These are phyloP conservation scores for Cephus pulcher DNA, from an alignment of 2,888 invertebrate species.

Conservation along the genomic window DNA sequence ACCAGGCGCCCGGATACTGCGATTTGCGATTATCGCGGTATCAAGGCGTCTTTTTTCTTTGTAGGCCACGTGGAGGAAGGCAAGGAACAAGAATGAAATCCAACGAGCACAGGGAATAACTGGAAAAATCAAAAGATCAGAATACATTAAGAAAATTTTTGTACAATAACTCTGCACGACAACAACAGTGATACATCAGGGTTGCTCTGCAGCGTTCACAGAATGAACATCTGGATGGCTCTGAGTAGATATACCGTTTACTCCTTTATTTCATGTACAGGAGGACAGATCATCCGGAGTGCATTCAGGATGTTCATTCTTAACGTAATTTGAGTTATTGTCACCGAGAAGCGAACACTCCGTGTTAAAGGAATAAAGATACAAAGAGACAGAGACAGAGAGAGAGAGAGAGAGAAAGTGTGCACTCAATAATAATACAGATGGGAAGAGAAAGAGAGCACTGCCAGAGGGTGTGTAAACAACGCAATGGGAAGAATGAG, in stretches of 20 bases:
- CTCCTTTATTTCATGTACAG: neutral
- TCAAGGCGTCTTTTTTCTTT: neutral
- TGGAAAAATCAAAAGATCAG: slow-evolving; percentile 15
- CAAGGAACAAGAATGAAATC: slow-evolving; percentile 20
- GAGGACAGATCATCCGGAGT: neutral
- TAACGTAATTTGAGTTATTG: neutral
- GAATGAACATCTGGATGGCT: neutral
- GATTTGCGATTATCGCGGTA: neutral
- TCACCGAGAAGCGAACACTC: neutral
- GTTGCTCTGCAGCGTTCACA: neutral
- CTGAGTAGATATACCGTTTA: neutral
- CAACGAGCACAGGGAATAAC: slow-evolving; percentile 26
- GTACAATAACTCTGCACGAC: neutral
- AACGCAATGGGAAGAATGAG: slow-evolving; percentile 30
- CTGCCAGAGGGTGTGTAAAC: slow-evolving; percentile 25
- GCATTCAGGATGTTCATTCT: neutral
- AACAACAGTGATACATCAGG: neutral
- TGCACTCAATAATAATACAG: slow-evolving; percentile 10
- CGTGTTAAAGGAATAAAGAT: neutral
- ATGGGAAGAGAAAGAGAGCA: slow-evolving; percentile 7
- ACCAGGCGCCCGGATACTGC: neutral
- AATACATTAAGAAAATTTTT: slow-evolving; percentile 2
- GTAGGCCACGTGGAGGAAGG: slow-evolving; percentile 12
- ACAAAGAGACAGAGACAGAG: slow-evolving; percentile 10
- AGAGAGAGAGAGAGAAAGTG: slow-evolving; percentile 13